These are phyloP conservation scores for Teleogryllus oceanicus DNA, from an alignment of 2,888 invertebrate genomes.

Conservation along the genomic window DNA sequence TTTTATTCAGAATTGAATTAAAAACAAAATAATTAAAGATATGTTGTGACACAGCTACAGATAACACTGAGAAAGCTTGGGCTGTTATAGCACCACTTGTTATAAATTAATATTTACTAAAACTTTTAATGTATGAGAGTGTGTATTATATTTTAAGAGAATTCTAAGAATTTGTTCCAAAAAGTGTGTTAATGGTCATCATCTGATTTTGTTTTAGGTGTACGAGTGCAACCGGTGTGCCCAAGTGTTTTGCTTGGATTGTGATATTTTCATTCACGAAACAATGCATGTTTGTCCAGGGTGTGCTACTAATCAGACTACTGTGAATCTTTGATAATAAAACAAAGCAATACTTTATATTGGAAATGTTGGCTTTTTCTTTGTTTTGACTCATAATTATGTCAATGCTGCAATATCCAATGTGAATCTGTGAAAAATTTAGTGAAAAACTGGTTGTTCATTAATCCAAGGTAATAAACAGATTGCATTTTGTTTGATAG, in stretches of 20 bases:
- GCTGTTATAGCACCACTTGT: background rate
- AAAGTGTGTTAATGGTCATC: background rate
- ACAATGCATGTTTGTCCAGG: constrained; percentile 95
- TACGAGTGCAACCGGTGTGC: constrained; percentile 78
- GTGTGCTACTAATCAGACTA: constrained; percentile 67
- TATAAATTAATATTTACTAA: background rate
- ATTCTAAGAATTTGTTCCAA: background rate
- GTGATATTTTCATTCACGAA: constrained; percentile 91
- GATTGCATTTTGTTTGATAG: no score
- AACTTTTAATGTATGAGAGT: background rate
- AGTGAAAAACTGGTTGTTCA: no score
- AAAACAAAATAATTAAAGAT: no score
- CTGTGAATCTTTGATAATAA: background rate
- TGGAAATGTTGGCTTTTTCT: no score
- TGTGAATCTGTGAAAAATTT: no score
- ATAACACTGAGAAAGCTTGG: no score
- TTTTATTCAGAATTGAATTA: no score
- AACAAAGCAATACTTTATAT: no score
- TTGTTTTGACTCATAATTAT: no score
- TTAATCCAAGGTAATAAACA: no score
- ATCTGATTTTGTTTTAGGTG: constrained; percentile 55
- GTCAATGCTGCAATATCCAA: no score
- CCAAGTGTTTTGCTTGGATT: constrained; percentile 86
- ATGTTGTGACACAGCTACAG: no score
- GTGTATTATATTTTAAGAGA: background rate